Evolutionary conservation across 2,797 vertebrate genomes (phyloP), one percentile per base, ranked within the genome.

Genomic region (Rousettus madagascariensis): DNA sequence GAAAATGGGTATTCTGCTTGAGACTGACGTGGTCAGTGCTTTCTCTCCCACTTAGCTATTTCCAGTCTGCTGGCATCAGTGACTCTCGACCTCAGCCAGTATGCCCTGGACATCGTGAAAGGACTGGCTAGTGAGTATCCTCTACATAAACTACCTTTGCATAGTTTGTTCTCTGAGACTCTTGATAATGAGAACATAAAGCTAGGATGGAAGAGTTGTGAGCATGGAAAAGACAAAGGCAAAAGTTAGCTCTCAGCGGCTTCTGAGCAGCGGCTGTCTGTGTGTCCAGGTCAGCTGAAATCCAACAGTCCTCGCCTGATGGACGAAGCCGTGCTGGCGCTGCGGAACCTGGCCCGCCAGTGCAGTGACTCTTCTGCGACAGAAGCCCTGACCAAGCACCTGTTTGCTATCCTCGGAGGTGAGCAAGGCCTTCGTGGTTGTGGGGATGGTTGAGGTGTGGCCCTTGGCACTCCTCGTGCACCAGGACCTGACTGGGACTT

Each of bases 41-140:
- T 95, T 92, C 36, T 95, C 28, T 97, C 38, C 1, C 93, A 69
- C 43, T 93, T 97, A 99, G 99, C 99, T 5, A 98, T 99, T 96
- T 99, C 99, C 97, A 99, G 98, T 95, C 98, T 99, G 97, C 98
- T 99, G 1, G 98, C 99, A 2, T 98, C 99, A 72, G 99, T 99
- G 91, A 99, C 99, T 65, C 99, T 99, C 9, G 99, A 99, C 97
- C 99, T 99, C 94, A 99, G 99, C 98, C 99, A 99, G 94, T 99
- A 99, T 53, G 99, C 99, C 90, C 97, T 99, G 97, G 99, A 99
- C 96, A 99, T 99, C 0, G 98, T 99, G 90, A 99, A 99, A 98
- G 99, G 99, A 91, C 98, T 99, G 57, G 99, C 99, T 88, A 98
- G 99, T 99, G 99, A 99, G 99, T 98, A 33, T 28, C 36, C 15